Percentiles rank a stretch among this genome's conserved stretches.
Conservation (phyloP, 2,113 vertebrate species). For the Hippocampus barbouri region DNA sequence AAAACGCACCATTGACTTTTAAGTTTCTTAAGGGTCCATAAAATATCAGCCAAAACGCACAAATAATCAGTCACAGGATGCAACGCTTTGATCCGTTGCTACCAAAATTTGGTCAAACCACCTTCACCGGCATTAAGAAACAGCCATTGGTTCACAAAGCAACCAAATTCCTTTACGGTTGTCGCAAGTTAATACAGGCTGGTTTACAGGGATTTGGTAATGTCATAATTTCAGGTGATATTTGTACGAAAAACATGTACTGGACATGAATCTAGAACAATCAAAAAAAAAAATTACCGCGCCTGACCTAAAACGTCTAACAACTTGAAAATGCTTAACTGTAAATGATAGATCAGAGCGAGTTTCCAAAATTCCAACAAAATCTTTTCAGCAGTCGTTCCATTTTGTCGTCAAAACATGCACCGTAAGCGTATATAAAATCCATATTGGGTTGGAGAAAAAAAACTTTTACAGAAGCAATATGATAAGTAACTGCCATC, state of each 20-base stretch:
- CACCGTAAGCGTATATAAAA: neutral
- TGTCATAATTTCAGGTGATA: no score
- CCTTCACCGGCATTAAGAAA: no score
- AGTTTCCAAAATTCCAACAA: neutral
- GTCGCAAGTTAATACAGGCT: no score
- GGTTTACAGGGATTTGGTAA: no score
- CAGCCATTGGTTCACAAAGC: no score
- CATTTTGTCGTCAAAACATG: neutral
- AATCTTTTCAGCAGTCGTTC: neutral
- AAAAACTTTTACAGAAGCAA: no score
- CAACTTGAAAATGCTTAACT: neutral
- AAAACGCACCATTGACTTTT: neutral
- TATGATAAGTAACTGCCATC: no score
- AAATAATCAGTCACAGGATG: neutral
- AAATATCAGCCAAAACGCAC: neutral
- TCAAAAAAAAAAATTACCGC: neutral
- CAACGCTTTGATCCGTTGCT: no score
- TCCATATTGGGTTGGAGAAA: neutral
- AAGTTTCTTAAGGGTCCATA: neutral
- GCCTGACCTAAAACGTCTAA: conserved; percentile 9
- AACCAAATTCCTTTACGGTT: no score
- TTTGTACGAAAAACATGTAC: no score
- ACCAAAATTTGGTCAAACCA: no score
- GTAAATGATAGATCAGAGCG: neutral
- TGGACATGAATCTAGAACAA: no score